Conservation (phyloP, 2,888 invertebrate species). For the Camptogramma bilineatum region DNA sequence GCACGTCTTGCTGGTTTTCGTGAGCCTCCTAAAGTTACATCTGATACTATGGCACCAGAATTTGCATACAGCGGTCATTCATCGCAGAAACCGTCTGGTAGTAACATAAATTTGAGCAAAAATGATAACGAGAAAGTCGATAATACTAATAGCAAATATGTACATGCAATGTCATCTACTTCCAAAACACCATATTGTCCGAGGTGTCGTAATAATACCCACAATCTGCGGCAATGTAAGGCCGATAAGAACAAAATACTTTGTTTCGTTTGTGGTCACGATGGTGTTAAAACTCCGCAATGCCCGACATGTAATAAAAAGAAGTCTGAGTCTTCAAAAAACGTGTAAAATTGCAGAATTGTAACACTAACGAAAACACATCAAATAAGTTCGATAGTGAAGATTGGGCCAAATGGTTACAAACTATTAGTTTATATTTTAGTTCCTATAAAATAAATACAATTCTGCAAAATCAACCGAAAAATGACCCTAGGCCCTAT, state of each 20-base stretch:
- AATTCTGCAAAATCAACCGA: too few relatives aligned
- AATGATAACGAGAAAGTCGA: neutral
- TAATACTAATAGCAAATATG: neutral
- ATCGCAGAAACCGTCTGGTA: neutral
- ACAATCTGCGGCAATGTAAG: neutral
- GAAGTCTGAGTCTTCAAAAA: neutral
- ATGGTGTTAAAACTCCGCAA: slow-evolving; percentile 4
- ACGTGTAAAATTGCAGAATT: too few relatives aligned
- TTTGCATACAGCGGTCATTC: slow-evolving; percentile 5
- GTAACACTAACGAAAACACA: too few relatives aligned
- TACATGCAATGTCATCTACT: too few relatives aligned
- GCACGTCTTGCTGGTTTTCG: slow-evolving; percentile 9
- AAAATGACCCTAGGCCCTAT: too few relatives aligned
- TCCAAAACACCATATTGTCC: neutral
- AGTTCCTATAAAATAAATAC: too few relatives aligned
- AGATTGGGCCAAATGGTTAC: too few relatives aligned
- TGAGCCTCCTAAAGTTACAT: slow-evolving; percentile 1
- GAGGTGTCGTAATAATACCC: neutral
- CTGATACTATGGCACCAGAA: slow-evolving; percentile 14
- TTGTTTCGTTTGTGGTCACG: neutral
- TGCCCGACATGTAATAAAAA: slow-evolving; percentile 3
- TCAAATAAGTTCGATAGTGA: too few relatives aligned
- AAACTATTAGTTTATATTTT: too few relatives aligned
- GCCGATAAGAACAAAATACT: neutral
- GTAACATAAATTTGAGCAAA: neutral